Percentiles rank a stretch among this genome's conserved stretches.
Conservation (phyloP, 1,140 invertebrate genomes). For the Dendrolimus kikuchii region DNA sequence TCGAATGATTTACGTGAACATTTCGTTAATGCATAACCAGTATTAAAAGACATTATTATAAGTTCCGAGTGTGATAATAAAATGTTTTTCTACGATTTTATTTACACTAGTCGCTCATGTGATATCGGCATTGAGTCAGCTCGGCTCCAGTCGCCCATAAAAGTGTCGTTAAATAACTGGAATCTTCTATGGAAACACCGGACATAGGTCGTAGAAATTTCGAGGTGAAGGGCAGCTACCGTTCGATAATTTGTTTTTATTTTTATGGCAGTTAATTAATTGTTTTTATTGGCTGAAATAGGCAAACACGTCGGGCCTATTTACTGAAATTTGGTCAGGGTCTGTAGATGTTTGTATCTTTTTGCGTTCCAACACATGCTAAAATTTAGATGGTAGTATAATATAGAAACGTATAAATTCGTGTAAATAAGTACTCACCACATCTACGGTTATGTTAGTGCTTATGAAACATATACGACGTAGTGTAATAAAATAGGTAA, state of each 20-base stretch:
- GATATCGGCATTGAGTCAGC: constrained; percentile 31
- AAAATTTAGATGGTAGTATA: too few relatives aligned
- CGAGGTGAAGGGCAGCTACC: neutral
- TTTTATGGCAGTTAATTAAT: too few relatives aligned
- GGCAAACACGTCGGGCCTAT: too few relatives aligned
- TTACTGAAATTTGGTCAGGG: too few relatives aligned
- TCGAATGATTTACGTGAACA: too few relatives aligned
- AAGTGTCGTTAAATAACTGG: constrained; percentile 32
- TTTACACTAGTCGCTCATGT: constrained; percentile 6
- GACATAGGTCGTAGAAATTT: neutral
- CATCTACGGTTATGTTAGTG: neutral
- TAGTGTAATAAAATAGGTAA: too few relatives aligned
- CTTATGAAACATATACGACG: too few relatives aligned
- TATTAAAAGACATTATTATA: neutral
- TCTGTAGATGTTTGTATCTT: too few relatives aligned
- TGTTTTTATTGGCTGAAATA: too few relatives aligned
- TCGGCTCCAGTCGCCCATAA: constrained; percentile 39
- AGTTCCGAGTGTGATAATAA: neutral
- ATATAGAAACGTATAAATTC: too few relatives aligned
- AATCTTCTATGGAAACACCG: constrained; percentile 8
- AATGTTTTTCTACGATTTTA: constrained; percentile 8
- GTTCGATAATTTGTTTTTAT: neutral
- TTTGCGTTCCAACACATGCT: too few relatives aligned
- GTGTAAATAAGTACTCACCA: neutral
- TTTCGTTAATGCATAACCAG: too few relatives aligned